A percentile compares a stretch with the other conserved stretches of the same genome.
phyloP scores from a whole-genome alignment of 2,113 vertebrate species.

The Hydropotes inermis region DNA sequence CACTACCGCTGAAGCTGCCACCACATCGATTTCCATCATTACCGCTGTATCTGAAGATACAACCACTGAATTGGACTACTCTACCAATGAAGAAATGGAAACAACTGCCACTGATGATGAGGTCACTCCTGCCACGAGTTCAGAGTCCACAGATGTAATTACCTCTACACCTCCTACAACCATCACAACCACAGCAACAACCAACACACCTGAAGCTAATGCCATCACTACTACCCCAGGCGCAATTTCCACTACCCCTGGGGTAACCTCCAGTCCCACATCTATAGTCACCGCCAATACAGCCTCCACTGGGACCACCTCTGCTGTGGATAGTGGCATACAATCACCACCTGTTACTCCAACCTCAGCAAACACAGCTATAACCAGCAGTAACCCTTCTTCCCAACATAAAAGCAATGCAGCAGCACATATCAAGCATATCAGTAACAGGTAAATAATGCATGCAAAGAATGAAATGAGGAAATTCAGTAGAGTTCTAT shows the following conservation, averaged over 20 bases:
- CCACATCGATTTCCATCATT: neutral
- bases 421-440: neutral
- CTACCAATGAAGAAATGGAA: neutral
- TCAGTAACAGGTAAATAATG: neutral
- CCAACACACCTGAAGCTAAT: neutral
- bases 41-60: neutral
- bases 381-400: neutral
- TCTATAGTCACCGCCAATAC: neutral
- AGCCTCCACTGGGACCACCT: neutral
- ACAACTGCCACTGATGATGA: neutral
- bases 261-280: neutral
- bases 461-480: neutral
- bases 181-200: neutral
- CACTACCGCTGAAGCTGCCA: neutral
- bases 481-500: neutral
- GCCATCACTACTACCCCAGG: neutral
- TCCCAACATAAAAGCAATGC: neutral
- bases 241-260: neutral
- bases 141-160: neutral
- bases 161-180: neutral
- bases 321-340: neutral
- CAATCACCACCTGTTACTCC: too few relatives aligned
- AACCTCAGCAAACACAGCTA: neutral
- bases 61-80: neutral
- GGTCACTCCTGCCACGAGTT: neutral